Percentiles rank a stretch among this genome's conserved stretches.
phyloP scores from a whole-genome alignment of 2,888 invertebrate genomes.

The Zhuqinia jingwanae region DNA sequence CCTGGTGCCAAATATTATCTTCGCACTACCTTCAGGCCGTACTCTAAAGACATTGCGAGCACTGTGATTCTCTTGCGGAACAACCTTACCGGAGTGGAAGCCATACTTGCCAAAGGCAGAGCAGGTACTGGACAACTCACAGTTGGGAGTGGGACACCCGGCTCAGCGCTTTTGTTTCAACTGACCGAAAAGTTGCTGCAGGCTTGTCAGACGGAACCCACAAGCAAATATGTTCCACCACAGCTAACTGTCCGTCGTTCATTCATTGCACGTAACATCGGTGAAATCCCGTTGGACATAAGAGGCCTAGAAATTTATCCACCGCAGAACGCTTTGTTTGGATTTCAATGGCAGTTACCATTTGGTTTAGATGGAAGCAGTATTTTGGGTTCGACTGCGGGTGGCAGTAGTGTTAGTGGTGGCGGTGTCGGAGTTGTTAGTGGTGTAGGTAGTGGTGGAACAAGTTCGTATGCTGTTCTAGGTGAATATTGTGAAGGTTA shows the following conservation, averaged over 20 bases:
- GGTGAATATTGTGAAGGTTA: constrained; percentile 86
- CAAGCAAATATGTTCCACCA: constrained; percentile 82
- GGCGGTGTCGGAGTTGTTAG: neutral
- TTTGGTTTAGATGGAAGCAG: constrained; percentile 47
- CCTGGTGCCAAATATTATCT: constrained; percentile 83
- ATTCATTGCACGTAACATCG: constrained; percentile 94
- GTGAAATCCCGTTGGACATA: constrained; percentile 91
- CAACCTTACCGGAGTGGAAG: constrained; percentile 95
- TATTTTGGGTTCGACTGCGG: constrained; percentile 9
- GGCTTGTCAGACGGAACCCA: constrained; percentile 83
- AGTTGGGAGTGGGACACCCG: constrained; percentile 93
- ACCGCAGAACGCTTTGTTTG: constrained; percentile 74
- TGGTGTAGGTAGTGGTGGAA: neutral
- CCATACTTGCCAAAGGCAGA: constrained; percentile 90
- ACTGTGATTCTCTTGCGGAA: constrained; percentile 84
- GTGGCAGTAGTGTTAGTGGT: neutral
- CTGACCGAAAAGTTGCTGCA: constrained; percentile 86
- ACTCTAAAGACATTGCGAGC: constrained; percentile 77
- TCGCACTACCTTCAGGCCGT: constrained; percentile 76
- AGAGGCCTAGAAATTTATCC: constrained; percentile 76
- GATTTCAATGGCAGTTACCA: constrained; percentile 50
- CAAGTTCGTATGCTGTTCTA: constrained; percentile 56
- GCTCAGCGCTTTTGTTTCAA: constrained; percentile 90
- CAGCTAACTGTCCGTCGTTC: constrained; percentile 89
- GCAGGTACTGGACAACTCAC: constrained; percentile 94